These are phyloP conservation scores for Allacma fusca DNA, from an alignment of 2,888 invertebrate species.

Conservation along the genomic window DNA sequence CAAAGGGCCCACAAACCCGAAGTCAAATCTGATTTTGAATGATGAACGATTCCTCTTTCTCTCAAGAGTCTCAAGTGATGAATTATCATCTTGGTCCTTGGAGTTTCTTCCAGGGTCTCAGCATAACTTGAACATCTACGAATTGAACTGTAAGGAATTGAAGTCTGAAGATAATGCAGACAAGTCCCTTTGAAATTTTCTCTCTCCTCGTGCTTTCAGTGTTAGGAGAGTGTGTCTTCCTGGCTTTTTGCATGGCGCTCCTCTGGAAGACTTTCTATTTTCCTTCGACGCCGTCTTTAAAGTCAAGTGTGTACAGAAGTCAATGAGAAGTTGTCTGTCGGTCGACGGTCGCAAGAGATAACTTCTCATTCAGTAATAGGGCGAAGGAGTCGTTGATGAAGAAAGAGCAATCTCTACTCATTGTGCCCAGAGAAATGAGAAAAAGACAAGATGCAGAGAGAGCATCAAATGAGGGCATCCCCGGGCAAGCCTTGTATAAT, in stretches of 20 bases:
- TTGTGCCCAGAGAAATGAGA: too few relatives aligned
- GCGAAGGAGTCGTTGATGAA: slow-evolving; percentile 21
- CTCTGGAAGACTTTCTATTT: too few relatives aligned
- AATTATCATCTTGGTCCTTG: too few relatives aligned
- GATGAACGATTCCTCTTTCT: slow-evolving; percentile 36
- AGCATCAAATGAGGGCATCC: slow-evolving; percentile 20
- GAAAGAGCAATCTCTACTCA: background rate
- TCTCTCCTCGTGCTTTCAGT: too few relatives aligned
- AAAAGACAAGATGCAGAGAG: slow-evolving; percentile 2
- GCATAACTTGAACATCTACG: too few relatives aligned
- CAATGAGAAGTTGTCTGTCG: slow-evolving; percentile 24
- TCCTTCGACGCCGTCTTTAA: too few relatives aligned
- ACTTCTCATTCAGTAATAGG: slow-evolving; percentile 26
- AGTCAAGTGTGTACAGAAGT: background rate
- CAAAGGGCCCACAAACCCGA: slow-evolving; percentile 25
- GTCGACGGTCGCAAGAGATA: slow-evolving; percentile 33
- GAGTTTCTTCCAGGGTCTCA: too few relatives aligned
- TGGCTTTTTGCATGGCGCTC: too few relatives aligned
- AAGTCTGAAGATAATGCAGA: too few relatives aligned
- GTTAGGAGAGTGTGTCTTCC: too few relatives aligned
- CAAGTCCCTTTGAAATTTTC: too few relatives aligned
- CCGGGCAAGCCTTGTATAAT: slow-evolving; percentile 9
- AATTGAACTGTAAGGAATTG: too few relatives aligned
- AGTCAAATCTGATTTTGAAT: slow-evolving; percentile 39
- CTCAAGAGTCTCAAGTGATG: background rate